phyloP scores from a whole-genome alignment of 1,140 invertebrate genomes.

The Mercenaria mercenaria region DNA sequence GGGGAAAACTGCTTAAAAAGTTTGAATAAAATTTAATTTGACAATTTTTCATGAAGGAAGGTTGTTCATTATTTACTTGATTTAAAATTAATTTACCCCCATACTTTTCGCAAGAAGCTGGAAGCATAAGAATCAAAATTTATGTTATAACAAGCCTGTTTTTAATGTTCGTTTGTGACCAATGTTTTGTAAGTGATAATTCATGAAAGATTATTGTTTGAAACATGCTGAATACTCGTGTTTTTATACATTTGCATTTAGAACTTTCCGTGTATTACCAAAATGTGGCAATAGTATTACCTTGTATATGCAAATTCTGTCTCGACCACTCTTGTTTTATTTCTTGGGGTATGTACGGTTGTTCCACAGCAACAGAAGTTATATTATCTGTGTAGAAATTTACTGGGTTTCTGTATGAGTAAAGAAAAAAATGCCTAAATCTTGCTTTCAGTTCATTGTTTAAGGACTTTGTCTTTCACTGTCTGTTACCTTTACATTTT shows the following conservation, averaged over 20 bases:
- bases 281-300: slow-evolving; percentile 7
- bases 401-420: background rate
- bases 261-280: slow-evolving; percentile 8
- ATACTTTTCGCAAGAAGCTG: background rate
- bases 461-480: too few relatives aligned
- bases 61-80: too few relatives aligned
- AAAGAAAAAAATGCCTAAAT: background rate
- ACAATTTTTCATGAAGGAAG: too few relatives aligned
- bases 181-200: slow-evolving; percentile 3
- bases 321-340: slow-evolving; percentile 7
- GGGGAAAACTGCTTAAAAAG: background rate
- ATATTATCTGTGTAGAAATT: background rate
- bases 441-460: too few relatives aligned
- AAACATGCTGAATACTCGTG: slow-evolving; percentile 56
- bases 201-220: slow-evolving; percentile 36
- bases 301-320: slow-evolving; percentile 13
- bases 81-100: too few relatives aligned
- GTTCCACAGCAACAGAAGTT: background rate
- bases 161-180: background rate
- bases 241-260: slow-evolving; percentile 56
- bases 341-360: background rate
- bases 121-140: background rate
- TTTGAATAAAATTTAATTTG: too few relatives aligned
- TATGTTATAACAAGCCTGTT: background rate
- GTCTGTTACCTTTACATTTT: too few relatives aligned